Percentiles rank a stretch among this genome's conserved stretches.
These are phyloP conservation scores for Rhynchotus rufescens DNA, from an alignment of 2,797 vertebrate species.

Conservation along the genomic window DNA sequence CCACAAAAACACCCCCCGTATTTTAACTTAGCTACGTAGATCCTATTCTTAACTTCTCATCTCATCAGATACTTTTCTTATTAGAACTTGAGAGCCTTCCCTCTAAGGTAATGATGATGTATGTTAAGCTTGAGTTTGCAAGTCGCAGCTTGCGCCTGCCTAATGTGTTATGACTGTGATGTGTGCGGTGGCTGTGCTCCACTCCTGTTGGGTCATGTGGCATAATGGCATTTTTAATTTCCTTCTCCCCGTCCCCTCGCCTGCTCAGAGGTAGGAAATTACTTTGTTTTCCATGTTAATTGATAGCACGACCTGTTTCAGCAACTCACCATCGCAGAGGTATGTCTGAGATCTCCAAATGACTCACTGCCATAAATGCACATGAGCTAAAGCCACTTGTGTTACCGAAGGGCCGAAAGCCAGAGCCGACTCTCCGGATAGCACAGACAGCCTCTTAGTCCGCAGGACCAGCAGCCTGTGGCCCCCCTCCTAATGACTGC, in stretches of 20 bases:
- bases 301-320: slow-evolving; percentile 84
- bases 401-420: slow-evolving; percentile 16
- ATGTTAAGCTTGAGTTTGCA: background rate
- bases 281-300: slow-evolving; percentile 72
- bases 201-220: slow-evolving; percentile 65
- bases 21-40: slow-evolving; percentile 49
- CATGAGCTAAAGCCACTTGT: slow-evolving; percentile 44
- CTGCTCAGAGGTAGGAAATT: slow-evolving; percentile 74
- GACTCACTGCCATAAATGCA: slow-evolving; percentile 75
- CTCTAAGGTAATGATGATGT: slow-evolving; percentile 60
- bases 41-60: slow-evolving; percentile 68
- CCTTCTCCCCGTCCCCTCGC: slow-evolving; percentile 54
- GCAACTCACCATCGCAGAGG: slow-evolving; percentile 79
- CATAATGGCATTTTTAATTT: slow-evolving; percentile 76
- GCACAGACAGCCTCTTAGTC: slow-evolving; percentile 44
- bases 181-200: slow-evolving; percentile 19
- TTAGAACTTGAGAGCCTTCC: slow-evolving; percentile 60
- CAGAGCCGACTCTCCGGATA: slow-evolving; percentile 24
- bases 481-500: slow-evolving; percentile 28
- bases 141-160: slow-evolving; percentile 48
- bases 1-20: slow-evolving; percentile 52
- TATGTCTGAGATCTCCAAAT: slow-evolving; percentile 66
- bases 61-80: slow-evolving; percentile 69
- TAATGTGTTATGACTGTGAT: slow-evolving; percentile 49
- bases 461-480: background rate